Evolutionary conservation across 1,140 invertebrate genomes (phyloP).

Genomic region (Popillia japonica): DNA sequence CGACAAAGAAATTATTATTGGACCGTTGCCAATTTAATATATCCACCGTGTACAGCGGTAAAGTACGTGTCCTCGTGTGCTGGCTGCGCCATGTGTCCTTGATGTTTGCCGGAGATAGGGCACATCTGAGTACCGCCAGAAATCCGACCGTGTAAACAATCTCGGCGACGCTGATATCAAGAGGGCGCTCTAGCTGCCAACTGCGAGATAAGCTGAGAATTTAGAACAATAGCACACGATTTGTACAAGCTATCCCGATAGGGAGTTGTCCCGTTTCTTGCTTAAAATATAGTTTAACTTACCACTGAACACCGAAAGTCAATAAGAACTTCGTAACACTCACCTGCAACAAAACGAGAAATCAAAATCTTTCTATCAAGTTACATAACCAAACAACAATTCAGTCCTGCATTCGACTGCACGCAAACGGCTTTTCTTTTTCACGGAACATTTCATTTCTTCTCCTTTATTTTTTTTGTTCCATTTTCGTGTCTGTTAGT

Average conservation of each 20-base stretch:
- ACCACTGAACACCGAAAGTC: background rate
- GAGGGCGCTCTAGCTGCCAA: slow-evolving; percentile 16
- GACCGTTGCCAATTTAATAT: slow-evolving; percentile 39
- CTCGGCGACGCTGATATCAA: slow-evolving; percentile 18
- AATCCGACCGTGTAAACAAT: slow-evolving; percentile 31
- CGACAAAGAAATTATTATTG: slow-evolving; percentile 39
- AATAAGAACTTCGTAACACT: background rate
- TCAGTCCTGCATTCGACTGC: slow-evolving; percentile 7
- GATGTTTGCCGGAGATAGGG: slow-evolving; percentile 35
- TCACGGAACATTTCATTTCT: background rate
- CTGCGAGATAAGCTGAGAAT: slow-evolving; percentile 12
- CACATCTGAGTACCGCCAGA: slow-evolving; percentile 25
- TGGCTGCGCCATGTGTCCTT: slow-evolving; percentile 26
- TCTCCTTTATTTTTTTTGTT: background rate
- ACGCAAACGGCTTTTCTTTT: background rate
- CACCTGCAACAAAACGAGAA: background rate
- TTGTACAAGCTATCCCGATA: background rate
- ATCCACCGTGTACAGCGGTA: background rate
- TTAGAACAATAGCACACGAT: slow-evolving; percentile 21
- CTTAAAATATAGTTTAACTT: too few species aligned
- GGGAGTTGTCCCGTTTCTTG: too few species aligned
- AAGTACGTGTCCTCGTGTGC: slow-evolving; percentile 17
- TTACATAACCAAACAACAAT: slow-evolving; percentile 5
- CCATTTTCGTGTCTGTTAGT: slow-evolving; percentile 40
- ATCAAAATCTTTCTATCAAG: background rate